Evolutionary conservation across 2,113 vertebrate genomes (phyloP).

Genomic region (Carettochelys insculpta): DNA sequence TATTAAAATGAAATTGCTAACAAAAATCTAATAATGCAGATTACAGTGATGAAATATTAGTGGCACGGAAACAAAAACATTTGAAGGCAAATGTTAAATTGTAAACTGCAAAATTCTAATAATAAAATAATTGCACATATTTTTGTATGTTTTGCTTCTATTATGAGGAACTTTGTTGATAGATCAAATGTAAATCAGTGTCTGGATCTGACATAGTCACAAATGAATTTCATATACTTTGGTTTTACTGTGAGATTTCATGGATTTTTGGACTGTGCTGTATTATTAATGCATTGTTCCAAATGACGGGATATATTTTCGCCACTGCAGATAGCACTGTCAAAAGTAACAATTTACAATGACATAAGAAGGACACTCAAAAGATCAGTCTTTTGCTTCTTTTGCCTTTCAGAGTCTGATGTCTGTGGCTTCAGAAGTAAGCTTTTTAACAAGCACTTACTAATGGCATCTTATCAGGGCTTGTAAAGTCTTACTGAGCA

Average conservation of each 20-base stretch:
- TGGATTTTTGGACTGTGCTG: background rate
- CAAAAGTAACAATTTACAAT: background rate
- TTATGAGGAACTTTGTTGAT: background rate
- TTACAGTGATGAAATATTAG: background rate
- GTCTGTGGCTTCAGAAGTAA: conserved; percentile 11
- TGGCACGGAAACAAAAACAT: background rate
- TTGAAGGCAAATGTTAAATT: background rate
- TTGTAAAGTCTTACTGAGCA: background rate
- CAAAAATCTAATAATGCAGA: background rate
- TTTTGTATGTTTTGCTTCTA: background rate
- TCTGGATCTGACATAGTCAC: background rate
- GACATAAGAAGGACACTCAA: background rate
- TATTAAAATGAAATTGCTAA: background rate
- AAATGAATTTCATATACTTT: background rate
- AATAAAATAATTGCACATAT: background rate
- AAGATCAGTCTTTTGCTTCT: background rate
- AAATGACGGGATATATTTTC: background rate
- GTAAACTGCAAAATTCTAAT: background rate
- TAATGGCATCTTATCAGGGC: conserved; percentile 8
- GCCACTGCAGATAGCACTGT: background rate
- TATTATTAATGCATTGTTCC: background rate
- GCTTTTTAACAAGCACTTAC: background rate
- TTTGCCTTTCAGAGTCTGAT: background rate
- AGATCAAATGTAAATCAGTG: background rate
- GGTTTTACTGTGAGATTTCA: background rate